These are phyloP conservation scores for Drosophila koepferae DNA, from an alignment of 2,888 invertebrate genomes.

Conservation along the genomic window DNA sequence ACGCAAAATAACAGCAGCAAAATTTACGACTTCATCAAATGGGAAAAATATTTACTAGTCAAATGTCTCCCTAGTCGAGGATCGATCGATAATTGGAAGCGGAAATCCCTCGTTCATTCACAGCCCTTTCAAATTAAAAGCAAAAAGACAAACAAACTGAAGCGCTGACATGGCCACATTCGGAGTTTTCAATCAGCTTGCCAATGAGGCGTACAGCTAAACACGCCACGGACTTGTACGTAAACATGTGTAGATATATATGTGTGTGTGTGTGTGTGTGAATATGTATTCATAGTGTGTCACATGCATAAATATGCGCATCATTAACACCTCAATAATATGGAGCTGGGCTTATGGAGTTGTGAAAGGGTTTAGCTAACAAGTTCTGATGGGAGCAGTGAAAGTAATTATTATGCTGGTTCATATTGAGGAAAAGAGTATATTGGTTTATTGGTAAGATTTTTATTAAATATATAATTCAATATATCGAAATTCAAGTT, in stretches of 20 bases:
- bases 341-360: constrained; percentile 22
- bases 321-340: constrained; percentile 67
- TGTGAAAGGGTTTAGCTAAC: constrained; percentile 5
- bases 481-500: background rate
- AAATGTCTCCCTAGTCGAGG: constrained; percentile 45
- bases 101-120: constrained; percentile 77
- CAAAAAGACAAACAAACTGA: constrained; percentile 57
- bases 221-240: constrained; percentile 61
- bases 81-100: constrained; percentile 62
- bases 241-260: background rate
- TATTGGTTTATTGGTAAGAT: background rate
- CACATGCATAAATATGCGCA: constrained; percentile 35
- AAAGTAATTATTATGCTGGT: background rate
- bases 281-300: constrained; percentile 2
- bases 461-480: too few relatives aligned
- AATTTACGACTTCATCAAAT: constrained; percentile 55
- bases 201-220: constrained; percentile 76
- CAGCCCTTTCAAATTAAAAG: constrained; percentile 61
- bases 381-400: background rate
- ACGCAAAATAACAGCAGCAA: constrained; percentile 68
- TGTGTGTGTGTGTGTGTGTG: background rate
- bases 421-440: background rate
- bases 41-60: constrained; percentile 12
- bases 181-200: constrained; percentile 78
- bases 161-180: constrained; percentile 58